phyloP scores from a whole-genome alignment of 2,797 vertebrate genomes.

The Coendou prehensilis region DNA sequence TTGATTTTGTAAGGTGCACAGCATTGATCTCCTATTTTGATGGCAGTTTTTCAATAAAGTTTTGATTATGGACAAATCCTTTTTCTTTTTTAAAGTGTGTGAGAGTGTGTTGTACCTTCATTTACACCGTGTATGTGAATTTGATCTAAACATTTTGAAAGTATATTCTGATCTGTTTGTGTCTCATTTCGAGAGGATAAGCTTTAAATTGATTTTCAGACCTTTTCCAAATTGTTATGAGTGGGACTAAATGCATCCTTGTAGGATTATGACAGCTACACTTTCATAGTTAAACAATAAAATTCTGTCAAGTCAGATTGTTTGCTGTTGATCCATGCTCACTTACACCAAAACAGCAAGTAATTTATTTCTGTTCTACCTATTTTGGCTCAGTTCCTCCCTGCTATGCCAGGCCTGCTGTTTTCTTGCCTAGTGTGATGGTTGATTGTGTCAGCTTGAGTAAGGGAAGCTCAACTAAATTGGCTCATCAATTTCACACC shows the following conservation, averaged over 20 bases:
- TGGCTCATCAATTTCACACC: neutral
- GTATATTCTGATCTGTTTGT: slow-evolving; percentile 51
- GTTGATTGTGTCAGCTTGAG: neutral
- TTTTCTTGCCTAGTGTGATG: neutral
- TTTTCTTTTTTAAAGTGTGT: neutral
- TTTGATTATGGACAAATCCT: slow-evolving; percentile 83
- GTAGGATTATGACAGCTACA: neutral
- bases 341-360: neutral
- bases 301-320: neutral
- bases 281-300: neutral
- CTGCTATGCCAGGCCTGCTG: neutral
- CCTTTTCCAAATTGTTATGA: slow-evolving; percentile 11
- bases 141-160: slow-evolving; percentile 60
- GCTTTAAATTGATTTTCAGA: slow-evolving; percentile 20
- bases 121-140: slow-evolving; percentile 20
- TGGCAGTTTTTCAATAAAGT: slow-evolving; percentile 88
- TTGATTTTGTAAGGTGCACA: slow-evolving; percentile 83
- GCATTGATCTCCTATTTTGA: slow-evolving; percentile 81
- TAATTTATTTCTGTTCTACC: neutral
- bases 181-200: neutral
- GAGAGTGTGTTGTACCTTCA: neutral
- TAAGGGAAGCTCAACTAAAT: neutral
- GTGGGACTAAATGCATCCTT: neutral
- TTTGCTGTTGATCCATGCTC: neutral
- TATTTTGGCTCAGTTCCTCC: neutral